Conservation (phyloP, 2,113 vertebrate species). For the Petaurus breviceps region DNA sequence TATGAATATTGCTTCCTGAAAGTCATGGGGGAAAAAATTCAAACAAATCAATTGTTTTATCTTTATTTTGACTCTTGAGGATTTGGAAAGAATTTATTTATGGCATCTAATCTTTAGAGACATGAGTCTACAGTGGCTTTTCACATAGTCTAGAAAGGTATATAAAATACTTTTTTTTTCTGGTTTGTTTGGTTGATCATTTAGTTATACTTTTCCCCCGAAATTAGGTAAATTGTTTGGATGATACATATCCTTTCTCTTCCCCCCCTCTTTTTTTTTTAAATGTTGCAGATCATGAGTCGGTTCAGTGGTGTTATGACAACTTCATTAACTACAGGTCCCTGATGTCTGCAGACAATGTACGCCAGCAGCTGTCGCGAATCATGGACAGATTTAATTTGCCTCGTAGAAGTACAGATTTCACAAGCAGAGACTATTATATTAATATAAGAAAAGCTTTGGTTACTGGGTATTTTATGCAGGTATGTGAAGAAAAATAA, state of each 20-base stretch:
- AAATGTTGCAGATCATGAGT: slow-evolving; percentile 93
- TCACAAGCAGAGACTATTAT: slow-evolving; percentile 99
- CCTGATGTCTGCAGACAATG: slow-evolving; percentile 99
- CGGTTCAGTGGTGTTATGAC: slow-evolving; percentile 99
- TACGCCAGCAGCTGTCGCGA: slow-evolving; percentile 98
- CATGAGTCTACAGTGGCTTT: slow-evolving; percentile 19
- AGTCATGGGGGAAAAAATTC: background rate
- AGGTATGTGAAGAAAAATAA: slow-evolving; percentile 85
- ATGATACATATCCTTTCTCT: slow-evolving; percentile 70
- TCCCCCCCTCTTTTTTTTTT: slow-evolving; percentile 18
- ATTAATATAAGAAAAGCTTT: slow-evolving; percentile 99
- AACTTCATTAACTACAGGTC: slow-evolving; percentile 99
- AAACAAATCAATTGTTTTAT: slow-evolving; percentile 18
- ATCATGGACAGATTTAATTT: slow-evolving; percentile 99
- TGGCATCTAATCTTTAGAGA: background rate
- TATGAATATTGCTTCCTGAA: background rate
- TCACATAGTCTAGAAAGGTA: background rate
- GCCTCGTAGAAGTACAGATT: slow-evolving; percentile 98
- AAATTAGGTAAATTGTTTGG: slow-evolving; percentile 73
- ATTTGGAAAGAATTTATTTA: background rate
- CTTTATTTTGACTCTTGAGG: slow-evolving; percentile 10
- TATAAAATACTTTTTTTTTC: slow-evolving; percentile 23
- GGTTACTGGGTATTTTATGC: slow-evolving; percentile 99
- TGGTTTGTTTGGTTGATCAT: slow-evolving; percentile 59
- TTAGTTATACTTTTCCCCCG: slow-evolving; percentile 60